Evolutionary conservation across 2,797 vertebrate genomes (phyloP), one percentile per base, ranked within the genome.

Genomic region (Vespertilio murinus): DNA sequence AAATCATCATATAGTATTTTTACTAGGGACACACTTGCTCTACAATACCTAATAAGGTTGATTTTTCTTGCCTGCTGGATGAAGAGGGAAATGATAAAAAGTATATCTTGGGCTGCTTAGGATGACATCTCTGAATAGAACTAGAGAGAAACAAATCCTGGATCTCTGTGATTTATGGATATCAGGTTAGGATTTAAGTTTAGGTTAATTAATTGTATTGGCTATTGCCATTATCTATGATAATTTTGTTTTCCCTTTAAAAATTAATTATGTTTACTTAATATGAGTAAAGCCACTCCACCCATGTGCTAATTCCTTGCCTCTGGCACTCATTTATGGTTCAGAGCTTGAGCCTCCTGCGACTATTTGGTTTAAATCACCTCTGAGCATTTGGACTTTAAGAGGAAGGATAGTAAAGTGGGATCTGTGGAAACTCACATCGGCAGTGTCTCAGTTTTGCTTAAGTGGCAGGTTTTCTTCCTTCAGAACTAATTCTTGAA

Each of bases 191-290:
- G 64, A 40, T 74, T 73, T 61, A 89, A 84, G 64, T 35, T 81
- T 78, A 35, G 45, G 78, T 80, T 73, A 86, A 88, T 47, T 90
- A 73, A 69, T 79, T 42, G 65, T 83, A 65, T 52, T 90, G 40
- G 82, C 75, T 82, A 13, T 91, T 88, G 25, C 52, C 28, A 38
- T 93, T 85, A 78, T 69, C 42, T 89, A 54, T 95, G 30, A 71
- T 87, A 71, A 64, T 83, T 82, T 61, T 85, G 42, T 93, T 93
- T 35, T 90, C 2, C 20, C 20, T 95, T 96, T 90, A 82, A 94
- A 95, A 91, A 33, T 88, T 42, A 67, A 86, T 86, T 85, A 61
- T 77, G 54, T 71, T 92, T 83, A 79, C 88, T 71, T 86, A 80
- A 49, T 67, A 20, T 67, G 85, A 77, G 69, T 87, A 85, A 93